Conservation (phyloP, 1,140 invertebrate species). For the Drosophila ohnishii region DNA sequence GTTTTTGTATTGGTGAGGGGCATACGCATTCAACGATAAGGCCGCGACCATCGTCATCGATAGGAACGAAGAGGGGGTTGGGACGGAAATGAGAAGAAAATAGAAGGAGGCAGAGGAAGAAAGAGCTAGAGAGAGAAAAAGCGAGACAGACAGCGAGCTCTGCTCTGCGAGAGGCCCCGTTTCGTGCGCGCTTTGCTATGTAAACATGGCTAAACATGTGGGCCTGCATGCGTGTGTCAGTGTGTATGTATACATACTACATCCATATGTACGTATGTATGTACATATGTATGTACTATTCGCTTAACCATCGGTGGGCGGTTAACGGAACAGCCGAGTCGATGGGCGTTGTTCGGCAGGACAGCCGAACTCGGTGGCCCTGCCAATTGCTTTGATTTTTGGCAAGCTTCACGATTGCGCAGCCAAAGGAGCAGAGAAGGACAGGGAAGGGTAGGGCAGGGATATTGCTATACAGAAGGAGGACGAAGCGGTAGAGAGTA, state of each 20-base stretch:
- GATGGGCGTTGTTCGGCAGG: constrained; percentile 3
- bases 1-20: constrained; percentile 27
- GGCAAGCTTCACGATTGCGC: constrained; percentile 39
- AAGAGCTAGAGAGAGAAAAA: constrained; percentile 25
- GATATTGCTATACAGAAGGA: constrained; percentile 10
- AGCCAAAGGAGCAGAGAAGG: constrained; percentile 1
- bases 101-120: constrained; percentile 4
- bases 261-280: constrained; percentile 9
- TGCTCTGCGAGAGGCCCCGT: constrained; percentile 62
- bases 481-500: not conserved
- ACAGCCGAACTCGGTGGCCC: not conserved
- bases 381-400: constrained; percentile 44
- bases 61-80: constrained; percentile 7
- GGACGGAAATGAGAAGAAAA: constrained; percentile 3
- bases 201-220: constrained; percentile 68
- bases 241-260: constrained; percentile 19
- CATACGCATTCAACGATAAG: constrained; percentile 62
- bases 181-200: constrained; percentile 73
- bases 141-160: constrained; percentile 21
- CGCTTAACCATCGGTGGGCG: constrained; percentile 30
- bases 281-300: constrained; percentile 1
- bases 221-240: constrained; percentile 31
- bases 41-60: constrained; percentile 43
- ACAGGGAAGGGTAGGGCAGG: not conserved
- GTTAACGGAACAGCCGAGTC: constrained; percentile 9